These are phyloP conservation scores for Choloepus didactylus DNA, from an alignment of 2,797 vertebrate species.

Conservation along the genomic window DNA sequence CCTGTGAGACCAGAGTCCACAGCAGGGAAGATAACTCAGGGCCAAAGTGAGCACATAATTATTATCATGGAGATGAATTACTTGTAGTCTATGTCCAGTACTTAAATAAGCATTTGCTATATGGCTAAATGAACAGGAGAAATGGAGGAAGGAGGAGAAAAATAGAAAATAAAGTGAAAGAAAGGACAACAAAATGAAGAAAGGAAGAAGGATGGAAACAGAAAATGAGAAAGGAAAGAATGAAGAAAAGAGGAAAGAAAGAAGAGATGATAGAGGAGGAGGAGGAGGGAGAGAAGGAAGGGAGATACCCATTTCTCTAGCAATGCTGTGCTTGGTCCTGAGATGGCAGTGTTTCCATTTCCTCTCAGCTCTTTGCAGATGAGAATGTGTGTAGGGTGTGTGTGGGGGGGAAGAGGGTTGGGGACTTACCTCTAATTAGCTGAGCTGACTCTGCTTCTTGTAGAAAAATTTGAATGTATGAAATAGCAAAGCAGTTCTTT, in stretches of 20 bases:
- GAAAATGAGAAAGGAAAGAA: not conserved
- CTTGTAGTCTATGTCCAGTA: too few relatives aligned
- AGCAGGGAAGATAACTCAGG: not conserved
- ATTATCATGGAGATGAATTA: too few relatives aligned
- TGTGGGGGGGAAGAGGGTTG: too few relatives aligned
- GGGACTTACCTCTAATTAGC: not conserved
- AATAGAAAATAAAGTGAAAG: not conserved
- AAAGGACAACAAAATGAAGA: not conserved
- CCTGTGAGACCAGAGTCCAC: not conserved
- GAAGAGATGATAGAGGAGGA: not conserved
- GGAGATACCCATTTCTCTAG: not conserved
- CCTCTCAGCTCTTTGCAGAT: not conserved
- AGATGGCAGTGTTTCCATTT: not conserved
- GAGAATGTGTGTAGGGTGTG: not conserved
- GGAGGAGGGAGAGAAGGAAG: not conserved
- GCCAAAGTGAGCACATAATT: too few relatives aligned
- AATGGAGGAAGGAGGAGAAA: not conserved
- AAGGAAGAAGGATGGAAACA: not conserved
- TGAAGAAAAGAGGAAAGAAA: not conserved
- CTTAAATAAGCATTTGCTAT: too few relatives aligned
- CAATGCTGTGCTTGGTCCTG: not conserved
- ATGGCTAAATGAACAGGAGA: not conserved
- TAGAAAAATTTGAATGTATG: not conserved
- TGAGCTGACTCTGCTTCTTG: not conserved
- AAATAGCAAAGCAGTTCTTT: not conserved